These are phyloP conservation scores for Mastigias papua DNA, from an alignment of 30 jellyfish, hydroid and myxozoan species.

Conservation along the genomic window DNA sequence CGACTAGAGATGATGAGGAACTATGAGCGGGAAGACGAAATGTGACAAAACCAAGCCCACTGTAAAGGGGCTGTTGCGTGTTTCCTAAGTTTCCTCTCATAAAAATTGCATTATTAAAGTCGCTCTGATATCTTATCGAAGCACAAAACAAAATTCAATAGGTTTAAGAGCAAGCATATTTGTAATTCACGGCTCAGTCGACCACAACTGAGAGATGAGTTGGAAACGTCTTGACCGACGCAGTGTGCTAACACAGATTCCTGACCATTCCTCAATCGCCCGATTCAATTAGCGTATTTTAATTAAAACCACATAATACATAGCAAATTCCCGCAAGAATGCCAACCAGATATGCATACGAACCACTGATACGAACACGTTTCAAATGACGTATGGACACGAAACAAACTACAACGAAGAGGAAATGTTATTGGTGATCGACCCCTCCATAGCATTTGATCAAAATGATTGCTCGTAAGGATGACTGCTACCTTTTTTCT, in stretches of 20 bases:
- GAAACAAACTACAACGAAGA: no score
- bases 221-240: background rate
- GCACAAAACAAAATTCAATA: background rate
- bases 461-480: no score
- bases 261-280: background rate
- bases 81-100: background rate
- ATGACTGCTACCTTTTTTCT: no score
- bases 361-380: no score
- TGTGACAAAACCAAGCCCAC: background rate
- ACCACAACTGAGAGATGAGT: background rate
- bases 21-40: no score
- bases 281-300: background rate
- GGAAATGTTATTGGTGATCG: no score
- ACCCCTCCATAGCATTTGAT: no score
- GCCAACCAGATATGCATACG: no score
- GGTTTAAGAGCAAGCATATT: background rate
- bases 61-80: background rate
- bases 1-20: no score
- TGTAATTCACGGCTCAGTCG: background rate
- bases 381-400: no score
- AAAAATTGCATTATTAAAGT: background rate
- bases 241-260: background rate
- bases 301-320: background rate
- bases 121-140: background rate
- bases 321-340: background rate